Conservation (phyloP, 2,113 vertebrate genomes). For the Pteruthius melanotis region DNA sequence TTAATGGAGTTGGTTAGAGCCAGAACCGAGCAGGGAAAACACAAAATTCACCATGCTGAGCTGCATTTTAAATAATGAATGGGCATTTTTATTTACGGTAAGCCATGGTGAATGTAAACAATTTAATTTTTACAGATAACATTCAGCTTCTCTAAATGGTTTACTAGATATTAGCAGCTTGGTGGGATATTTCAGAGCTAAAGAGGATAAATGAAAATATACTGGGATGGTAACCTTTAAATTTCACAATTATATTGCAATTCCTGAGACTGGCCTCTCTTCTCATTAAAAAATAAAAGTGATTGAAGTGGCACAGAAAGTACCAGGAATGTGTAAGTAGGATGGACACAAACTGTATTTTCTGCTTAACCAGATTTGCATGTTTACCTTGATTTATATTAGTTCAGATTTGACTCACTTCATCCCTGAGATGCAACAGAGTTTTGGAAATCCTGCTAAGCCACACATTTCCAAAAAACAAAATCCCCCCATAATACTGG, state of each 20-base stretch:
- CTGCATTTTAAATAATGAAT: conserved; percentile 3
- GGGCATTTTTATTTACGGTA: conserved; percentile 29
- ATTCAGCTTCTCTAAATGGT: conserved; percentile 22
- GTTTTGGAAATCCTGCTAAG: background rate
- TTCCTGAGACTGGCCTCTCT: background rate
- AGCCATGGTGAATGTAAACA: conserved; percentile 51
- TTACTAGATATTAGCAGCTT: conserved; percentile 51
- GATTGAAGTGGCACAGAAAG: background rate
- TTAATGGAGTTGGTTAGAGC: background rate
- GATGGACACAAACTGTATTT: background rate
- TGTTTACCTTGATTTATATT: background rate
- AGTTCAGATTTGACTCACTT: background rate
- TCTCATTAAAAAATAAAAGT: background rate
- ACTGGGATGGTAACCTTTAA: background rate
- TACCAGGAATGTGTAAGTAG: background rate
- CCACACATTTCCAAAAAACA: background rate
- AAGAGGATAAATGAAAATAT: conserved; percentile 35
- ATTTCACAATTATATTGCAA: background rate
- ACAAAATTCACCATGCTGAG: background rate
- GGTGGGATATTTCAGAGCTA: conserved; percentile 25
- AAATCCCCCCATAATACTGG: background rate
- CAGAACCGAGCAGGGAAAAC: background rate
- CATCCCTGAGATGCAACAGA: accelerated
- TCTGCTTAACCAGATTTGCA: background rate
- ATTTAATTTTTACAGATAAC: conserved; percentile 47